phyloP scores from a whole-genome alignment of 1,140 invertebrate species.

The Philopotamus ludificatus region DNA sequence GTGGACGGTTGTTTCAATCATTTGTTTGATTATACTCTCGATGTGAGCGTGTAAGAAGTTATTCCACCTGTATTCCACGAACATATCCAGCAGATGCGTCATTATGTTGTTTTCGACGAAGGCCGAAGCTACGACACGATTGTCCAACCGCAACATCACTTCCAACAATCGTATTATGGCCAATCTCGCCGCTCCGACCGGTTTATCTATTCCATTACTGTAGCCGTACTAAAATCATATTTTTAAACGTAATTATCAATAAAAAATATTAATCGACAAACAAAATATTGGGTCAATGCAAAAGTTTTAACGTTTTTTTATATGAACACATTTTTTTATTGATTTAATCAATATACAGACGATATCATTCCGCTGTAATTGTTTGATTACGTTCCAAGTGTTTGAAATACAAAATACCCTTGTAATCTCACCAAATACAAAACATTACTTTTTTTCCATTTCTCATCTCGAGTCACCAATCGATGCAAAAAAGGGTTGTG shows the following conservation, averaged over 20 bases:
- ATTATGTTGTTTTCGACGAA: slow-evolving; percentile 52
- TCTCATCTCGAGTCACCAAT: too few relatives aligned
- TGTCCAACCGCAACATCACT: slow-evolving; percentile 67
- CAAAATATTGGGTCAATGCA: too few relatives aligned
- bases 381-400: too few relatives aligned
- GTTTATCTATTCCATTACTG: slow-evolving; percentile 43
- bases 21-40: slow-evolving; percentile 68
- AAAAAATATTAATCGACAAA: too few relatives aligned
- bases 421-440: too few relatives aligned
- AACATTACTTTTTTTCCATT: too few relatives aligned
- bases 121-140: slow-evolving; percentile 57
- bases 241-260: background rate
- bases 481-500: too few relatives aligned
- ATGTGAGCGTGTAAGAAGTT: slow-evolving; percentile 89
- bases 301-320: too few relatives aligned
- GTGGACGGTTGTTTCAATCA: slow-evolving; percentile 53
- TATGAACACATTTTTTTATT: too few relatives aligned
- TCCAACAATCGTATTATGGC: slow-evolving; percentile 73
- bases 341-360: too few relatives aligned
- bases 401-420: too few relatives aligned
- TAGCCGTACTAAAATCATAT: slow-evolving; percentile 6
- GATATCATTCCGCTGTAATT: too few relatives aligned
- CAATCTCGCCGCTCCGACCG: slow-evolving; percentile 73
- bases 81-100: slow-evolving; percentile 69
- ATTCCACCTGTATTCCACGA: slow-evolving; percentile 82